Base-by-base conservation (phyloP, 2,797 vertebrate species). In the Arctocebus calabarensis region DNA sequence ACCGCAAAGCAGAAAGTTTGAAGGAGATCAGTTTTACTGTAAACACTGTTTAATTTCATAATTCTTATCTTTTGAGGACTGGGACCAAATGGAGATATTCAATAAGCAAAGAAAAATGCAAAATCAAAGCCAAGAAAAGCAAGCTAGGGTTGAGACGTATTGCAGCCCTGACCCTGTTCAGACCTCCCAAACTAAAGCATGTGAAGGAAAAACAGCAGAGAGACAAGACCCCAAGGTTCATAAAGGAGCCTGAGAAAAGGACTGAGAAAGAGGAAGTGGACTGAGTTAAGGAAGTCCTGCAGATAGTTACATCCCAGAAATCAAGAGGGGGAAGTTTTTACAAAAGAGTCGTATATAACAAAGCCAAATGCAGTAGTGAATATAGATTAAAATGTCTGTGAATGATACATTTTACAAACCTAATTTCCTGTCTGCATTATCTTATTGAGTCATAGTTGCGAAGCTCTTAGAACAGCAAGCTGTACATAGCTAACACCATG, bases 271-370 rank as follows among this genome's bases (percentile, higher is more conserved):
- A 59, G 40, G 20, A 40, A 1, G 40, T 22, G 55, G 13, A 5
- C 34, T 55, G 45, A 52, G 22, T 52, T 16, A 59, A 74, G 37
- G 25, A 52, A 82, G 48, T 40, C 40, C 27, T 12, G 29, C 45
- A 40, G 17, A 37, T 0, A n/a, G 4, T 52, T 61, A 23, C 16
- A 29, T 61, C 3, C 20, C 19, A 52, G 6, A 29, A 52, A 10
- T 19, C 3, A 23, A 48, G 12, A 52, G 7, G 40, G 25, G 27
- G 32, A 19, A 77, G 20, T 29, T 17, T 10, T n/a, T 59, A 61
- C 61, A 52, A 43, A 43, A 7, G 3, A 6, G 1, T 23, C 9
- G 1, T 29, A 2, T 29, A 7, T 22, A 57, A 1, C 20, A 11
- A 40, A 7, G 27, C 23, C 4, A 62, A 61, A 81, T 59, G 9